These are phyloP conservation scores for Seladonia tumulorum DNA, from an alignment of 2,888 invertebrate species.

Conservation along the genomic window DNA sequence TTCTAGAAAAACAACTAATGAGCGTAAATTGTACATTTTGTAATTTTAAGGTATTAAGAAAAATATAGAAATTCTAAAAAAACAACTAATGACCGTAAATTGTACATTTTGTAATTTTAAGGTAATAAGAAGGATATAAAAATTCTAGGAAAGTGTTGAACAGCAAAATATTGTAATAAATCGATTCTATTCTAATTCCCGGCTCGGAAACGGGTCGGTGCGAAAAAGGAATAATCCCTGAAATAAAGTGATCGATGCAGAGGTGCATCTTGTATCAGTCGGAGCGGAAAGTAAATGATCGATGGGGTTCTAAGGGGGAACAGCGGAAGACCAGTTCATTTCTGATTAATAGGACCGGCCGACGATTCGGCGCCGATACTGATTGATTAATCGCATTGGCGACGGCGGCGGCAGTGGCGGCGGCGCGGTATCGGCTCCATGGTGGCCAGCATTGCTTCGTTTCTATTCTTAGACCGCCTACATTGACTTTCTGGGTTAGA, in stretches of 20 bases:
- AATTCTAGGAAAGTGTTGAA: too few relatives aligned
- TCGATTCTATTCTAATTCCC: not conserved
- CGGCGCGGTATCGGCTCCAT: slow-evolving; percentile 48
- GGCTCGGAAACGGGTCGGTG: not conserved
- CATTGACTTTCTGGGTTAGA: slow-evolving; percentile 65
- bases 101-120: too few relatives aligned
- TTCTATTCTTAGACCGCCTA: slow-evolving; percentile 64
- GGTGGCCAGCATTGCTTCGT: slow-evolving; percentile 34
- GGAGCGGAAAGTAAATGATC: not conserved
- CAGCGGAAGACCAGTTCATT: not conserved
- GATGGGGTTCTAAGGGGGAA: not conserved
- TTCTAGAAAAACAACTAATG: too few relatives aligned
- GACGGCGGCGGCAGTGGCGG: slow-evolving; percentile 23
- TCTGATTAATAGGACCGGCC: slow-evolving; percentile 35
- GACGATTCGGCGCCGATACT: slow-evolving; percentile 51
- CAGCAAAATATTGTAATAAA: too few relatives aligned
- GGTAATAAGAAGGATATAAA: too few relatives aligned
- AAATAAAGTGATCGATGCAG: not conserved
- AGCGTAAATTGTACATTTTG: too few relatives aligned
- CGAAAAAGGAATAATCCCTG: not conserved
- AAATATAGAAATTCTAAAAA: too few relatives aligned
- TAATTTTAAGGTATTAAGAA: too few relatives aligned
- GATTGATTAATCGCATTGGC: slow-evolving; percentile 60
- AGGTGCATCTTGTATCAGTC: not conserved
- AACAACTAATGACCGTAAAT: too few relatives aligned